Conservation (phyloP, 2,113 vertebrate genomes). For the Chinchilla lanigera region DNA sequence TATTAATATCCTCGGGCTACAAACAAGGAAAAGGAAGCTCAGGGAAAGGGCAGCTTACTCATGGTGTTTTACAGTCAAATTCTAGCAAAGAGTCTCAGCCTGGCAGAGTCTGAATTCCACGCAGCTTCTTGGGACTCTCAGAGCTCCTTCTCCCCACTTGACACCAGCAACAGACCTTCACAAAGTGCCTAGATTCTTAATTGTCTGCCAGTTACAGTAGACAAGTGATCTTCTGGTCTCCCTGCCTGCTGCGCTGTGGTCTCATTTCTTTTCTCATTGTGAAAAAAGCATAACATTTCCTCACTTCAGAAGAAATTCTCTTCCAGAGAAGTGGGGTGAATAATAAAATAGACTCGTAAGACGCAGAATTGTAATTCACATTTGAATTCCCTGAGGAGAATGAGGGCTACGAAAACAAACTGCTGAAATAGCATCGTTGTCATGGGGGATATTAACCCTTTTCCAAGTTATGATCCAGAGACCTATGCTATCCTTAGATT, state of each 20-base stretch:
- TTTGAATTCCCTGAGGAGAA: neutral
- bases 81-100: neutral
- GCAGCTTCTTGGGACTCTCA: neutral
- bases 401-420: neutral
- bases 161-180: neutral
- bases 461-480: neutral
- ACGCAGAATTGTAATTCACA: neutral
- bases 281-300: neutral
- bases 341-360: neutral
- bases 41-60: neutral
- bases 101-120: neutral
- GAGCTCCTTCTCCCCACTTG: neutral
- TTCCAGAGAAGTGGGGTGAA: neutral
- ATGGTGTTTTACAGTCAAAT: neutral
- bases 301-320: neutral
- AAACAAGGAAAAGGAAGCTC: conserved; percentile 27
- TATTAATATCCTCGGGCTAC: conserved; percentile 40
- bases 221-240: neutral
- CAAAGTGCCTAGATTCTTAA: neutral
- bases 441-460: neutral
- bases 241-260: neutral
- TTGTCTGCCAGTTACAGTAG: neutral
- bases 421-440: neutral
- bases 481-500: neutral
- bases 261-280: neutral